A percentile compares a stretch with the other conserved stretches of the same genome.
Evolutionary conservation across 2,888 invertebrate species (phyloP).

Genomic region (Agrotis puta): DNA sequence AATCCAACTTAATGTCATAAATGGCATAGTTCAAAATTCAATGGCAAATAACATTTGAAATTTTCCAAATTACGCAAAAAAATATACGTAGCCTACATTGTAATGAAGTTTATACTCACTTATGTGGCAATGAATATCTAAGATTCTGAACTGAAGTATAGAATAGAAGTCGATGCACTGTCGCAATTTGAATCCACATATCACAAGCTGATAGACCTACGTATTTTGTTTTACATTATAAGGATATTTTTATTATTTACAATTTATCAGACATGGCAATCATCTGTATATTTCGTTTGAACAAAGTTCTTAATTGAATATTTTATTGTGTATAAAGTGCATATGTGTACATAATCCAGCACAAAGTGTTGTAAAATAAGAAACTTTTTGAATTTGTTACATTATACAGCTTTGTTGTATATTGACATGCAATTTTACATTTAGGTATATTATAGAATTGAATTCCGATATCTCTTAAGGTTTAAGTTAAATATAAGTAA

Average conservation of each 20-base stretch:
- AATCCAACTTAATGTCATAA: not conserved
- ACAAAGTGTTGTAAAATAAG: conserved; percentile 82
- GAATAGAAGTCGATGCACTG: conserved; percentile 44
- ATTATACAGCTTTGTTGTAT: conserved; percentile 74
- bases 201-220: conserved; percentile 62
- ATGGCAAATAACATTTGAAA: not conserved
- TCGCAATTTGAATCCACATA: conserved; percentile 66
- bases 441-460: conserved; percentile 63
- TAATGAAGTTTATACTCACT: conserved; percentile 1
- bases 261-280: conserved; percentile 62
- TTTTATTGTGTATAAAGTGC: conserved; percentile 71
- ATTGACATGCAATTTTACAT: conserved; percentile 73
- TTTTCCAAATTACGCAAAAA: not conserved
- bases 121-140: not conserved
- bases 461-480: conserved; percentile 52
- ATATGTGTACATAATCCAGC: conserved; percentile 79
- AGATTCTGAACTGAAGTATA: conserved; percentile 36
- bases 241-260: conserved; percentile 65
- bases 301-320: conserved; percentile 82
- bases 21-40: not conserved
- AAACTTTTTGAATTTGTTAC: conserved; percentile 70
- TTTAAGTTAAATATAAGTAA: conserved; percentile 52
- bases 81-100: not conserved
- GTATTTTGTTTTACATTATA: conserved; percentile 48
- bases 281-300: conserved; percentile 84